These are phyloP conservation scores for Drosophila subobscura DNA, from an alignment of 1,140 invertebrate genomes.

Conservation along the genomic window DNA sequence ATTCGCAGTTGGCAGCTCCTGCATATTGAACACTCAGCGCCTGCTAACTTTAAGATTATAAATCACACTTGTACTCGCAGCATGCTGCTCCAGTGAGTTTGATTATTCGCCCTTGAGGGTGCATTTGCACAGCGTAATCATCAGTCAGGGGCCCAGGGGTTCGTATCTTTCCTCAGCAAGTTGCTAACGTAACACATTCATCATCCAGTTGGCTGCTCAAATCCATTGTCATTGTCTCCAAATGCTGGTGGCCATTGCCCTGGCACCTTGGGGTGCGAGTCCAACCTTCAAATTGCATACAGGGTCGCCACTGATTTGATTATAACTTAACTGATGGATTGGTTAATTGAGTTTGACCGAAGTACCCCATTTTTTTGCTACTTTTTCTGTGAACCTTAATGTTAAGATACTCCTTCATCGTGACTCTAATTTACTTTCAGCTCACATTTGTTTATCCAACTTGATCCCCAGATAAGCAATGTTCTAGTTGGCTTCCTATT, in stretches of 20 bases:
- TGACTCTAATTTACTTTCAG: too few species aligned
- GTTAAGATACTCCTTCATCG: neutral
- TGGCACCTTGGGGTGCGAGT: too few species aligned
- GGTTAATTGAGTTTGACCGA: too few species aligned
- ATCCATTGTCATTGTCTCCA: too few species aligned
- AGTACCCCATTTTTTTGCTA: neutral
- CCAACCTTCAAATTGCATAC: too few species aligned
- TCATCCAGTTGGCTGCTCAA: neutral
- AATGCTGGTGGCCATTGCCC: too few species aligned
- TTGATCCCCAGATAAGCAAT: conserved; percentile 9
- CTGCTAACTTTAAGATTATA: conserved; percentile 28
- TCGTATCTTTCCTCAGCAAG: neutral
- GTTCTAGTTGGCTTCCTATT: conserved; percentile 11
- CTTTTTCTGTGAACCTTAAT: neutral
- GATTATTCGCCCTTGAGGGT: conserved; percentile 3
- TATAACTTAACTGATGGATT: too few species aligned
- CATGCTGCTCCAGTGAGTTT: neutral
- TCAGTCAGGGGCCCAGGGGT: neutral
- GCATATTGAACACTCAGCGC: conserved; percentile 20
- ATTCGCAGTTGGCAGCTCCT: neutral
- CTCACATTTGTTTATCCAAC: neutral
- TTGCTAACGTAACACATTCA: neutral
- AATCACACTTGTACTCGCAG: conserved; percentile 4
- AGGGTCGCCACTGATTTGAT: too few species aligned
- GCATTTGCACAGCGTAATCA: conserved; percentile 12